Base-by-base conservation (phyloP, 2,113 vertebrate genomes). In the Actenoides lindsayi region DNA sequence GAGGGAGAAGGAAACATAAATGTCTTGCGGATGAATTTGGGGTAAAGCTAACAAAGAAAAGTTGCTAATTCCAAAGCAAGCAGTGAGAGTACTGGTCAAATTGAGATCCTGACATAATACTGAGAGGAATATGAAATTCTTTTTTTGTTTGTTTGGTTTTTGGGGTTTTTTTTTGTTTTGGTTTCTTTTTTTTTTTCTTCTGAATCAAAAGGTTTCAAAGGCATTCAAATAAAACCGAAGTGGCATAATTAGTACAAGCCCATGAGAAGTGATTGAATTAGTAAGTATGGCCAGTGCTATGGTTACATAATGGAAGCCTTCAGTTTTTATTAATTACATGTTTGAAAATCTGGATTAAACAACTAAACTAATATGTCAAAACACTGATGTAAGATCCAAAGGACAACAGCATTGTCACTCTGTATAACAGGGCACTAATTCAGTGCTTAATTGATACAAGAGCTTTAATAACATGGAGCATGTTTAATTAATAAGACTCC, bases 401-500 rank as follows among this genome's bases (percentile, higher is more conserved):
- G 73, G 65, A 96, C 93, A 94, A 79, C 4, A 1, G 24, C 54
- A 69, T 84, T 93, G 82, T 90, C 73, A 56, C 56, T 94, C 83
- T 60, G 67, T 83, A 56, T 78, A 91, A 23, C 60, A 89, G 60
- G 37, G 50, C 68, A 94, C 44, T 50, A 79, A 67, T 91, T 96
- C 89, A 83, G 21, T 48, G 59, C 81, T 94, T 95, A 95, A 95
- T 91, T 95, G 73, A 89, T 93, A 94, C 93, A 94, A 95, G 87
- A 92, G 53, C 73, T 80, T 71, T 65, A 90, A 81, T 94, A 96
- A 91, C 74, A 56, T 28, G n/a, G 25, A 78, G 16, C 73, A 92
- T 95, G 91, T 95, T 96, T 96, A 96, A 96, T 97, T 97, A 95
- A 95, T 91, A 95, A 80, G 73, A 53, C 44, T 95, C 71, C 80